A percentile compares a stretch with the other conserved stretches of the same genome.
phyloP scores from a whole-genome alignment of 2,113 vertebrate species.

The Clupea harengus region DNA sequence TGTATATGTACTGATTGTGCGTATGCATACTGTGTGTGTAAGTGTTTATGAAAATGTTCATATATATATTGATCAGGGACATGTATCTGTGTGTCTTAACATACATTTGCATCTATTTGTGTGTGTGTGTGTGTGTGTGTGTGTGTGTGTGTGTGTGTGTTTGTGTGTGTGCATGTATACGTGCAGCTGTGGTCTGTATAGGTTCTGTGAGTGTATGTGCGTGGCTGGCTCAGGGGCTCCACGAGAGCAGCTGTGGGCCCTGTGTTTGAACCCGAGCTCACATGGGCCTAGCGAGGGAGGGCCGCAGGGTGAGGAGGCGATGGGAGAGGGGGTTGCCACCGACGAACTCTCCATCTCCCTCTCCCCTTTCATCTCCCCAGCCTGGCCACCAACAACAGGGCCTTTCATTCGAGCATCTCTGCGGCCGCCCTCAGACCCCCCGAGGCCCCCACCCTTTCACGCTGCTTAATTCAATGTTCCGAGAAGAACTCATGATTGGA shows the following conservation, averaged over 20 bases:
- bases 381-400: conserved; percentile 65
- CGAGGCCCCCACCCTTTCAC: conserved; percentile 66
- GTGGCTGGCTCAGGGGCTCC: not conserved
- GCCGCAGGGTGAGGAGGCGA: conserved; percentile 63
- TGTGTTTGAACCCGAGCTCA: conserved; percentile 67
- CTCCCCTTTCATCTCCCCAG: conserved; percentile 71
- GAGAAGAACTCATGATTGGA: conserved; percentile 78
- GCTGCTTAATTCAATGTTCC: conserved; percentile 77
- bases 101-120: not conserved
- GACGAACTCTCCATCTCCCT: conserved; percentile 66
- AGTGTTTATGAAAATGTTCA: not conserved
- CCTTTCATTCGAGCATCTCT: conserved; percentile 72
- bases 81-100: not conserved
- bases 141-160: not conserved
- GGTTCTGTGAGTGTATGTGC: not conserved
- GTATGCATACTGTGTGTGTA: not conserved
- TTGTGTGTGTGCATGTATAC: not conserved
- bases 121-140: not conserved
- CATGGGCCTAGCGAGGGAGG: conserved; percentile 65
- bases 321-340: conserved; percentile 59
- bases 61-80: not conserved
- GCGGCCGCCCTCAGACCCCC: conserved; percentile 61
- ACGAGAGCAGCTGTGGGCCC: conserved; percentile 61
- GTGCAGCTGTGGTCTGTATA: not conserved
- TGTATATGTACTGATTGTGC: not conserved